phyloP scores from a whole-genome alignment of 2,888 invertebrate species.

The Buathra laborator region DNA sequence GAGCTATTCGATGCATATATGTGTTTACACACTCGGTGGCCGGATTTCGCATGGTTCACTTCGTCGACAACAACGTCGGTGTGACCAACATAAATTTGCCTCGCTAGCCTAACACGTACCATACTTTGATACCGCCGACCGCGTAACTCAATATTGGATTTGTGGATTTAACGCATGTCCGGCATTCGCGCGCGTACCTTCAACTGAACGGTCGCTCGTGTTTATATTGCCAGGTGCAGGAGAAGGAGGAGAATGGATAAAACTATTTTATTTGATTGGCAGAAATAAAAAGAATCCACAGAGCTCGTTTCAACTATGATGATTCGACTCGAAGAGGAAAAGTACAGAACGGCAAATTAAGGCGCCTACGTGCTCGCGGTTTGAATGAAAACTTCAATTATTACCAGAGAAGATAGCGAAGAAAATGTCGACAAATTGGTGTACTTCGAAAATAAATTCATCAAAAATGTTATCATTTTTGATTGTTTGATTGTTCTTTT shows the following conservation, averaged over 20 bases:
- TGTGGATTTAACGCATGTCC: constrained; percentile 37
- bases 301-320: background rate
- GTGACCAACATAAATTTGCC: constrained; percentile 48
- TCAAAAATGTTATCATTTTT: background rate
- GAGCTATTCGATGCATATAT: constrained; percentile 28
- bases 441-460: background rate
- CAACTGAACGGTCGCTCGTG: background rate
- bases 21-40: constrained; percentile 29
- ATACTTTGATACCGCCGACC: constrained; percentile 38
- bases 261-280: constrained; percentile 11
- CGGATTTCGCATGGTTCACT: constrained; percentile 42
- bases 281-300: background rate
- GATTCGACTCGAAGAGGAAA: background rate
- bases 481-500: background rate
- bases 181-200: constrained; percentile 10
- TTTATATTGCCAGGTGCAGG: constrained; percentile 15
- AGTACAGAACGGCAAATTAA: background rate
- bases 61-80: constrained; percentile 32
- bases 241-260: background rate
- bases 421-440: background rate
- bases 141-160: constrained; percentile 43
- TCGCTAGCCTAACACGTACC: constrained; percentile 33
- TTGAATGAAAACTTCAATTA: background rate
- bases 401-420: background rate
- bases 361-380: background rate